Conservation (phyloP, 2,113 vertebrate genomes). For the Dicaeum eximium region DNA sequence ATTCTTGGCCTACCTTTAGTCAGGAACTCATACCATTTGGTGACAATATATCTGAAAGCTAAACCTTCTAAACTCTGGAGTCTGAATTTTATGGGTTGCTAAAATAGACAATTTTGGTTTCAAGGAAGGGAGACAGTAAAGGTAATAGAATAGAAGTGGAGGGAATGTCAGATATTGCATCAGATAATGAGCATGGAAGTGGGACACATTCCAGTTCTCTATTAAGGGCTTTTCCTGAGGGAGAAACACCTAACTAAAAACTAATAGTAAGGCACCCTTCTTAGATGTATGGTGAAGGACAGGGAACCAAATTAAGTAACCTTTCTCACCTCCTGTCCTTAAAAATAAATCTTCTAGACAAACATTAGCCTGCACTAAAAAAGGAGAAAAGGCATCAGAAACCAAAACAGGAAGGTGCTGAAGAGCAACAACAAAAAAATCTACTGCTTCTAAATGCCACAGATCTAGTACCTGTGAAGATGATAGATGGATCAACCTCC, state of each 20-base stretch:
- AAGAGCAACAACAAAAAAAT: neutral
- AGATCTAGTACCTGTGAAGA: neutral
- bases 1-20: neutral
- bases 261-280: neutral
- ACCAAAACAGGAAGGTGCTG: neutral
- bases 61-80: neutral
- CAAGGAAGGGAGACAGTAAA: neutral
- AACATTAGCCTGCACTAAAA: neutral
- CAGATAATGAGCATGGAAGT: neutral
- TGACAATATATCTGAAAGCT: neutral
- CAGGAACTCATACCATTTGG: neutral
- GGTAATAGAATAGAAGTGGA: neutral
- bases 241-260: neutral
- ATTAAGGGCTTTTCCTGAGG: neutral
- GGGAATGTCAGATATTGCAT: neutral
- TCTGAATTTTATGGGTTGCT: neutral
- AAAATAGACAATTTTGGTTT: neutral
- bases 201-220: neutral
- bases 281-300: neutral
- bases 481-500: neutral
- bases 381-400: neutral
- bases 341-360: neutral
- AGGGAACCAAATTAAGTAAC: neutral
- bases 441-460: neutral
- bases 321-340: neutral